phyloP scores from a whole-genome alignment of 2,888 invertebrate species.

The Prostheceraeus crozeri region DNA sequence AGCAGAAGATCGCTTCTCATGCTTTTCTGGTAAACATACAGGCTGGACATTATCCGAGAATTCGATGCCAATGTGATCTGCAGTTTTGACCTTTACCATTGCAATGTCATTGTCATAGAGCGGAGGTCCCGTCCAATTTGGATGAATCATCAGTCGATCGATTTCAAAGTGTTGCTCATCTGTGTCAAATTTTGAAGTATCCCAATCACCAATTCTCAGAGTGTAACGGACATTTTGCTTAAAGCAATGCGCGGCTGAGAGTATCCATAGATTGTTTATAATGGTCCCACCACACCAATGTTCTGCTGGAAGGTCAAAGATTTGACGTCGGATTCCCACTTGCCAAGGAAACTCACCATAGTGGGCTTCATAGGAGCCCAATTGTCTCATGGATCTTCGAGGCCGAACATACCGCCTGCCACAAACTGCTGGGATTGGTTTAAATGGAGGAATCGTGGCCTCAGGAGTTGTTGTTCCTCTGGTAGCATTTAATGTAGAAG shows the following conservation, averaged over 20 bases:
- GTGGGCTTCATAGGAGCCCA: slow-evolving; percentile 31
- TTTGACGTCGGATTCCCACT: slow-evolving; percentile 34
- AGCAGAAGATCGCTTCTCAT: slow-evolving; percentile 45
- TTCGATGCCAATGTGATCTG: slow-evolving; percentile 50
- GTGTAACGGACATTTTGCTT: too few species aligned
- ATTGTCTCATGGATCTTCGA: slow-evolving; percentile 40
- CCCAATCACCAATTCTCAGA: slow-evolving; percentile 27
- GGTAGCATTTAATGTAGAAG: slow-evolving; percentile 46
- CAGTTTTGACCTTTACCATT: slow-evolving; percentile 61
- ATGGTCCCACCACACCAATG: slow-evolving; percentile 45
- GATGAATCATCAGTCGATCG: slow-evolving; percentile 66
- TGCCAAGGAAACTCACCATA: slow-evolving; percentile 37
- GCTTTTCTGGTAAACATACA: slow-evolving; percentile 65
- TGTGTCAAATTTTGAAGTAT: slow-evolving; percentile 44
- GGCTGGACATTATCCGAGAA: slow-evolving; percentile 67
- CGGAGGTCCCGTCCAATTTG: slow-evolving; percentile 53
- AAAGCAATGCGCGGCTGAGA: slow-evolving; percentile 54
- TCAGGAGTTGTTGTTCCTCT: too few species aligned
- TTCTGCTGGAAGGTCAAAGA: slow-evolving; percentile 8
- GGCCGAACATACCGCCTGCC: slow-evolving; percentile 28
- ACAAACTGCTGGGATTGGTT: too few species aligned
- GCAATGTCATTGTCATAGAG: slow-evolving; percentile 64
- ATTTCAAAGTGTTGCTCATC: slow-evolving; percentile 65
- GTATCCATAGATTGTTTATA: slow-evolving; percentile 48
- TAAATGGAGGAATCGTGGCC: too few species aligned